Conservation (phyloP, 2,797 vertebrate species). For the Gobio occitaniae region DNA sequence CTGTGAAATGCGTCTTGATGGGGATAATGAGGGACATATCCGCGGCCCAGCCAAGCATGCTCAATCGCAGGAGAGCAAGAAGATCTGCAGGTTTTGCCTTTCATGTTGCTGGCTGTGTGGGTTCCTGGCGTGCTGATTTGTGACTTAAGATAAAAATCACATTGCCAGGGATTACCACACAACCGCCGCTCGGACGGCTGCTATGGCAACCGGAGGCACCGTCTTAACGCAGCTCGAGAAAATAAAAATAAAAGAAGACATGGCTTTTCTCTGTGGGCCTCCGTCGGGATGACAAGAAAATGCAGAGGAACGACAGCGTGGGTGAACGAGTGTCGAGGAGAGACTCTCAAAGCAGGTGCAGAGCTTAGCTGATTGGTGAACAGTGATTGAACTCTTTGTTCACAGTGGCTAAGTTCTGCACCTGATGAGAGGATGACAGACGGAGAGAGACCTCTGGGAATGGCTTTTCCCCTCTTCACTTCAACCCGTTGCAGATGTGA, state of each 20-base stretch:
- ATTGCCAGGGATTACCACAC: constrained; percentile 99
- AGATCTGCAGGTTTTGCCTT: constrained; percentile 70
- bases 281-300: constrained; percentile 8
- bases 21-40: constrained; percentile 84
- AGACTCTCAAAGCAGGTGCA: constrained; percentile 83
- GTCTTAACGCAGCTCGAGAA: constrained; percentile 36
- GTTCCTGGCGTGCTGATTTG: constrained; percentile 99
- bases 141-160: constrained; percentile 99
- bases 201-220: constrained; percentile 76
- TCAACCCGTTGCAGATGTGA: constrained; percentile 22
- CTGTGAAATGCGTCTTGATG: constrained; percentile 79
- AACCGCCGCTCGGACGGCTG: constrained; percentile 87
- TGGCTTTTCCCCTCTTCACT: constrained; percentile 2
- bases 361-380: constrained; percentile 99
- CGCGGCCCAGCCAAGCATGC: constrained; percentile 75
- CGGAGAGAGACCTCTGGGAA: background rate
- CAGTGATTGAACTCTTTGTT: constrained; percentile 99
- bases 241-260: constrained; percentile 57
- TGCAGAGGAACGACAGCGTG: constrained; percentile 34
- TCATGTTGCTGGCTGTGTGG: constrained; percentile 94
- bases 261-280: constrained; percentile 46
- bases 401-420: constrained; percentile 99
- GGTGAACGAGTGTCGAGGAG: constrained; percentile 4
- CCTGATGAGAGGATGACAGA: constrained; percentile 88
- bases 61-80: constrained; percentile 64